These are phyloP conservation scores for Suricata suricatta DNA, from an alignment of 2,113 vertebrate species.

Conservation along the genomic window DNA sequence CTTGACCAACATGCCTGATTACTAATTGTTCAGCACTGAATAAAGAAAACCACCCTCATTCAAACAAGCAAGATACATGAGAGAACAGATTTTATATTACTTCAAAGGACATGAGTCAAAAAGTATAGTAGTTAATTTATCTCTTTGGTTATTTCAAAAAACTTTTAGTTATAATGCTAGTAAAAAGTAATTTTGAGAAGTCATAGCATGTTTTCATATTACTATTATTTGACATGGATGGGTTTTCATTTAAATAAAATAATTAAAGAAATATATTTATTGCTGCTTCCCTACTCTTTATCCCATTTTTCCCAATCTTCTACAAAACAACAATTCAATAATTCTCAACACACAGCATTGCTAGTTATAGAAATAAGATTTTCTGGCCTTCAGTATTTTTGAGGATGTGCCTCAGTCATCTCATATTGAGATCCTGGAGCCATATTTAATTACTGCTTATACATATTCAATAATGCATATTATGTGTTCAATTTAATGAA, in stretches of 20 bases:
- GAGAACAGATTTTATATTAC: not conserved
- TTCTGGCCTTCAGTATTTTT: not conserved
- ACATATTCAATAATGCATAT: too few species aligned
- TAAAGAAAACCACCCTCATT: not conserved
- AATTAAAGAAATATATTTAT: not conserved
- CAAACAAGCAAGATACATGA: not conserved
- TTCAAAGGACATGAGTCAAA: not conserved
- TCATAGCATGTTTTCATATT: not conserved
- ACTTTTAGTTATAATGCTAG: not conserved
- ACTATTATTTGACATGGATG: not conserved
- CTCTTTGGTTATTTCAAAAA: not conserved
- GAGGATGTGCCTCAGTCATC: not conserved
- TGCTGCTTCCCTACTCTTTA: not conserved
- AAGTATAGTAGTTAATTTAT: not conserved
- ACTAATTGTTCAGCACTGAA: not conserved
- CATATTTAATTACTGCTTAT: not conserved
- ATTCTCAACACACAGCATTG: not conserved
- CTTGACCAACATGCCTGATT: not conserved
- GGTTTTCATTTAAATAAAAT: not conserved
- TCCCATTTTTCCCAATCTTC: not conserved
- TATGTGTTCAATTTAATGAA: not conserved
- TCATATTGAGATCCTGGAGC: not conserved
- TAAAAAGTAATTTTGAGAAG: not conserved
- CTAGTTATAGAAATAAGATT: not conserved
- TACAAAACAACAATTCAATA: not conserved